phyloP scores from a whole-genome alignment of 2,888 invertebrate genomes.

The Apocheima hispidaria region DNA sequence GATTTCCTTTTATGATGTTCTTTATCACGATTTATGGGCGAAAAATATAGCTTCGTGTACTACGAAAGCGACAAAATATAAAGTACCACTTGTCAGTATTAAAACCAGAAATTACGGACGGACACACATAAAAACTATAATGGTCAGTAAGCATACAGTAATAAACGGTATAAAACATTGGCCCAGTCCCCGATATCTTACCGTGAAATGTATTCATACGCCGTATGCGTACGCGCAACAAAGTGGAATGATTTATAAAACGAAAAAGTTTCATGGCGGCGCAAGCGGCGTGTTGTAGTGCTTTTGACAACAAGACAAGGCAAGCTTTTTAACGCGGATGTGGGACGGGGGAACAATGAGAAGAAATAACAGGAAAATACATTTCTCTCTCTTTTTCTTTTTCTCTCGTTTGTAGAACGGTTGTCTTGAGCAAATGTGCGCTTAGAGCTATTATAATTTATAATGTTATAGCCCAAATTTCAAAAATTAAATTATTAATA shows the following conservation, averaged over 20 bases:
- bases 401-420: no score
- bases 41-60: conserved; percentile 2
- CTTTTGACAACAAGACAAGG: background rate
- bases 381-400: no score
- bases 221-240: conserved; percentile 44
- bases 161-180: conserved; percentile 57
- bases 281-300: background rate
- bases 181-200: conserved; percentile 55
- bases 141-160: conserved; percentile 57
- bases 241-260: conserved; percentile 39
- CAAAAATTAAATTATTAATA: background rate
- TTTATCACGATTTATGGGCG: conserved; percentile 1
- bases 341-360: no score
- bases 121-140: conserved; percentile 45
- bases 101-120: conserved; percentile 41
- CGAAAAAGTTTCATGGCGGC: conserved; percentile 21
- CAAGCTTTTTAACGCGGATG: no score
- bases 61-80: conserved; percentile 13
- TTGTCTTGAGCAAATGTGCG: no score
- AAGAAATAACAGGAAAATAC: no score
- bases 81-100: conserved; percentile 35
- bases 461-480: no score
- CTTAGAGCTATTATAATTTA: no score
- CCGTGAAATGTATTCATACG: conserved; percentile 61
- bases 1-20: conserved; percentile 1